Evolutionary conservation across 92 coral and sea anemone species (phyloP).

Genomic region (Epizoanthus scotinus): DNA sequence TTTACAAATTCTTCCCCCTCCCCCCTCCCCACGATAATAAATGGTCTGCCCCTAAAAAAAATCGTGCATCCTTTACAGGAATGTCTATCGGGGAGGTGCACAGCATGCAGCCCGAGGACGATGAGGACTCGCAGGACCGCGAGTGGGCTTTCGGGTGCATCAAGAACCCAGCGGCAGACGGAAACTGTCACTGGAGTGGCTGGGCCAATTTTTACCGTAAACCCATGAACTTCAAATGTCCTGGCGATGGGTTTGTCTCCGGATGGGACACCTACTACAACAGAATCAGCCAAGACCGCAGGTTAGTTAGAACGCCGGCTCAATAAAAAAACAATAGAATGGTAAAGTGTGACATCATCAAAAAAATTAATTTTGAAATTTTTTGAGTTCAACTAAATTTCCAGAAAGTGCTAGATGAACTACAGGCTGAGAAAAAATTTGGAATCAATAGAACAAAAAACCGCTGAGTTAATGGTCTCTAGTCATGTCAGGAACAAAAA

Average conservation of each 20-base stretch:
- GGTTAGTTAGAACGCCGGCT: background rate
- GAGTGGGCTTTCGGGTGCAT: constrained; percentile 19
- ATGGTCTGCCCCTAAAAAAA: too few species aligned
- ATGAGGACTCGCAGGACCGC: constrained; percentile 25
- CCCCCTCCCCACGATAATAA: too few species aligned
- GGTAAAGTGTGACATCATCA: too few species aligned
- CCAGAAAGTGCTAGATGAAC: too few species aligned
- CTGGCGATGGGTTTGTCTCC: constrained; percentile 11
- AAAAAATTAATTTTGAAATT: too few species aligned
- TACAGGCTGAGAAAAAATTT: too few species aligned
- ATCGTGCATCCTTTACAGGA: background rate
- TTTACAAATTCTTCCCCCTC: too few species aligned
- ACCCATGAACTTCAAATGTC: constrained; percentile 20
- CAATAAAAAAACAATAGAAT: too few species aligned
- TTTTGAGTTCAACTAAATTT: too few species aligned
- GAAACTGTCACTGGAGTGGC: constrained; percentile 17
- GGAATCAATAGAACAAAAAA: too few species aligned
- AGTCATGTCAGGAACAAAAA: too few species aligned
- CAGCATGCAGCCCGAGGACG: constrained; percentile 15
- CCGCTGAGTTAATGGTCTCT: too few species aligned
- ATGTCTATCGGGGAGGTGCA: constrained; percentile 2
- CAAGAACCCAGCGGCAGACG: constrained; percentile 5
- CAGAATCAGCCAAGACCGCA: constrained; percentile 17
- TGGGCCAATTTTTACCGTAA: constrained; percentile 8
- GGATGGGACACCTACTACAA: constrained; percentile 13